phyloP scores from a whole-genome alignment of 2,888 invertebrate genomes.

The Pseudanteris insignis region DNA sequence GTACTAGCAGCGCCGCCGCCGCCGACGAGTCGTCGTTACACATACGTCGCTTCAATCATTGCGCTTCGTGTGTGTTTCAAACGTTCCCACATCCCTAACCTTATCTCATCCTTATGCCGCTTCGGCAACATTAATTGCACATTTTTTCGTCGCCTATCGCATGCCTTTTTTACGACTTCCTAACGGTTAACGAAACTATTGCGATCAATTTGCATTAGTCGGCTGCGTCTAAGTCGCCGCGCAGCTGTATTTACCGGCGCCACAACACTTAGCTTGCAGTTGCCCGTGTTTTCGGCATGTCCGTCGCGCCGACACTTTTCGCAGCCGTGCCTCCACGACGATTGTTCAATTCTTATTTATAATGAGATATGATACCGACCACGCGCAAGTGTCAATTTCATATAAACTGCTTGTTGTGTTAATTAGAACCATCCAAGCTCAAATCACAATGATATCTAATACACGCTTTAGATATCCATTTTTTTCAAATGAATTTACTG shows the following conservation, averaged over 20 bases:
- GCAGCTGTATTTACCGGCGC: too few species aligned
- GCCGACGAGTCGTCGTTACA: too few species aligned
- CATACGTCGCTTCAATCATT: constrained; percentile 39
- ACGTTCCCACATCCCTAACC: constrained; percentile 32
- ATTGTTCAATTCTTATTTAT: not conserved
- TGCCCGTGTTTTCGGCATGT: not conserved
- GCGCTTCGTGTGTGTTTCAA: constrained; percentile 26
- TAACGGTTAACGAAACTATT: constrained; percentile 39
- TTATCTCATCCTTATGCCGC: constrained; percentile 33
- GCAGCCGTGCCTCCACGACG: not conserved
- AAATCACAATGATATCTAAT: too few species aligned
- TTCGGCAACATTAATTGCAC: constrained; percentile 25
- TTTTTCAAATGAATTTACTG: too few species aligned
- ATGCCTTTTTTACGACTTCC: constrained; percentile 27
- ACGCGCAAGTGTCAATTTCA: too few species aligned
- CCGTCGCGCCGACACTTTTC: not conserved
- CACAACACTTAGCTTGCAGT: too few species aligned
- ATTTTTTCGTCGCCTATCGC: constrained; percentile 20
- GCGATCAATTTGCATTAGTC: constrained; percentile 33
- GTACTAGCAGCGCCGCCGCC: constrained; percentile 6
- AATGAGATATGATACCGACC: constrained; percentile 18
- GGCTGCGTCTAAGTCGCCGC: too few species aligned
- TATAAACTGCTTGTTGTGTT: too few species aligned
- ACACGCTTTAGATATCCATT: too few species aligned
- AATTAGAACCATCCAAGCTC: too few species aligned